phyloP scores from a whole-genome alignment of 2,113 vertebrate species.

The Gallinago media region DNA sequence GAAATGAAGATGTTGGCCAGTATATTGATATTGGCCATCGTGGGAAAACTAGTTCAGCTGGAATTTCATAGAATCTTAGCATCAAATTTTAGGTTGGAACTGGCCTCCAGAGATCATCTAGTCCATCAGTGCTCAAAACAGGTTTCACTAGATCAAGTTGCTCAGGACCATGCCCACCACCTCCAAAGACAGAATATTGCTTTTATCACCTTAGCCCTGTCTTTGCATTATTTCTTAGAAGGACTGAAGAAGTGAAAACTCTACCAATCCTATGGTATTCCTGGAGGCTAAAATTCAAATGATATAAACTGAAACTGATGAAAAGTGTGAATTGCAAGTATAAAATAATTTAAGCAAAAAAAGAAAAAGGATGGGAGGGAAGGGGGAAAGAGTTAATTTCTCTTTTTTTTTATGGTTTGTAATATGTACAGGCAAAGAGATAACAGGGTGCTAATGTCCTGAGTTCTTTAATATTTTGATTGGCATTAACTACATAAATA shows the following conservation, averaged over 20 bases:
- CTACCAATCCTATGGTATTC: neutral
- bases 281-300: neutral
- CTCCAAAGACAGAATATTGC: neutral
- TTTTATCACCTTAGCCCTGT: neutral
- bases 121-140: neutral
- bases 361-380: neutral
- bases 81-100: neutral
- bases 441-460: neutral
- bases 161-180: neutral
- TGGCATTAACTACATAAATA: neutral
- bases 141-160: neutral
- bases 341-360: neutral
- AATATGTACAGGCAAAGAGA: conserved; percentile 1
- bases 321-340: neutral
- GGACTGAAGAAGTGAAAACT: neutral
- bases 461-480: neutral
- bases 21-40: neutral
- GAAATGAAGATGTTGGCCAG: neutral
- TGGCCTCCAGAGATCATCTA: neutral
- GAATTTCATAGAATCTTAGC: neutral
- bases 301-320: neutral
- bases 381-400: neutral
- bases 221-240: neutral
- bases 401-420: neutral
- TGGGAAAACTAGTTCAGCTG: neutral